Evolutionary conservation across 2,888 invertebrate species (phyloP).

Genomic region (Pediacus dermestoides): DNA sequence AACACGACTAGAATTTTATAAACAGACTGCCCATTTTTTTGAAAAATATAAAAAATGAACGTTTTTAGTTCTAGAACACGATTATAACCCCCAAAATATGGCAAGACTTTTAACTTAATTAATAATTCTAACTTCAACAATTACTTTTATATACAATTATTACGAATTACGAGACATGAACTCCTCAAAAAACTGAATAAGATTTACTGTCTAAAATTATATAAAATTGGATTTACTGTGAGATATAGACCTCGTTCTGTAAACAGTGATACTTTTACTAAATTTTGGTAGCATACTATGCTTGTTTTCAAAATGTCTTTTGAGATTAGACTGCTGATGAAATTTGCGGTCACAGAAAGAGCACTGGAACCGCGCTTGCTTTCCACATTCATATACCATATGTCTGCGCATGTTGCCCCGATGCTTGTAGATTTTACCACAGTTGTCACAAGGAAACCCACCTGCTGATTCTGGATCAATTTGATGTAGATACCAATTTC

Average conservation of each 20-base stretch:
- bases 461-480: constrained; percentile 34
- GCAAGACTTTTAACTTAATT: too few relatives aligned
- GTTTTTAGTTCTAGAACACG: too few relatives aligned
- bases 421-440: constrained; percentile 80
- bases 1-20: too few relatives aligned
- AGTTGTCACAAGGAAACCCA: constrained; percentile 59
- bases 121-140: too few relatives aligned
- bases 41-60: too few relatives aligned
- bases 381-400: constrained; percentile 62
- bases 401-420: constrained; percentile 72
- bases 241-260: constrained; percentile 31
- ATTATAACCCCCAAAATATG: too few relatives aligned
- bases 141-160: too few relatives aligned
- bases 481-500: constrained; percentile 40
- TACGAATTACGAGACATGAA: too few relatives aligned
- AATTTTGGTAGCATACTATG: constrained; percentile 39
- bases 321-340: constrained; percentile 50
- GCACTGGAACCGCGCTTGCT: constrained; percentile 47
- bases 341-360: constrained; percentile 57
- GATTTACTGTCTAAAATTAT: neutral
- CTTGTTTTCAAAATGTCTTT: constrained; percentile 47
- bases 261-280: constrained; percentile 40
- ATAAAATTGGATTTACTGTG: too few relatives aligned
- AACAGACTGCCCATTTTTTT: too few relatives aligned
- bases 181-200: too few relatives aligned